Percentiles rank a stretch among this genome's conserved stretches.
Evolutionary conservation across 2,797 vertebrate species (phyloP).

Genomic region (Capromys pilorides): DNA sequence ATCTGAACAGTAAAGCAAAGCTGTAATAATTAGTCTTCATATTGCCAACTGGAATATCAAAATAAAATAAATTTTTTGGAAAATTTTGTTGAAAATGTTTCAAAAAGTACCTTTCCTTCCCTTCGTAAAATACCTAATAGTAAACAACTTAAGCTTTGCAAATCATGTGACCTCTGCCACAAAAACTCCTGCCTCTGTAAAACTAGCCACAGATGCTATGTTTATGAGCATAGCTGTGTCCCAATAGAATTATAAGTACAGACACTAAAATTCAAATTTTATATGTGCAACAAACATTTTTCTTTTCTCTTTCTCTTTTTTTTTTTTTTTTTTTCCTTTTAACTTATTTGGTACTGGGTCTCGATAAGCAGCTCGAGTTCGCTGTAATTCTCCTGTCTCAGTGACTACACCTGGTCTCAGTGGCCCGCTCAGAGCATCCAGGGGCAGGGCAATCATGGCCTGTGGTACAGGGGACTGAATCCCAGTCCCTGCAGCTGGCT

Average conservation of each 20-base stretch:
- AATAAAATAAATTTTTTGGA: background rate
- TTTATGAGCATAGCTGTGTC: background rate
- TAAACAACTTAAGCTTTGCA: background rate
- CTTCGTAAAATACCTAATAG: background rate
- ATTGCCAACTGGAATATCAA: background rate
- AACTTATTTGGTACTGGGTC: too few relatives aligned
- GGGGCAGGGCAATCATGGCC: too few relatives aligned
- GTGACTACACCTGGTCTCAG: too few relatives aligned
- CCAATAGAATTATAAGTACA: background rate
- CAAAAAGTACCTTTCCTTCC: background rate
- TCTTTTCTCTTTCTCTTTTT: too few relatives aligned
- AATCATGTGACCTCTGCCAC: background rate
- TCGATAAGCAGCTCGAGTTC: too few relatives aligned
- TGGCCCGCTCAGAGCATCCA: too few relatives aligned
- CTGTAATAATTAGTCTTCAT: background rate
- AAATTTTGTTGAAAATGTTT: slow-evolving; percentile 18
- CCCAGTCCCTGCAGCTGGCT: too few relatives aligned
- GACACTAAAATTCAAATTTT: background rate
- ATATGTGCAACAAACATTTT: background rate
- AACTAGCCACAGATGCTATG: background rate
- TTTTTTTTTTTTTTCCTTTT: too few relatives aligned
- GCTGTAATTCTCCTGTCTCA: too few relatives aligned
- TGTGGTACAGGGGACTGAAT: too few relatives aligned
- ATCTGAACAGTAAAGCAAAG: background rate
- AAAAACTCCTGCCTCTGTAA: background rate